Evolutionary conservation across 2,797 vertebrate species (phyloP), one percentile per base, ranked within the genome.

Genomic region (Tachyglossus aculeatus): DNA sequence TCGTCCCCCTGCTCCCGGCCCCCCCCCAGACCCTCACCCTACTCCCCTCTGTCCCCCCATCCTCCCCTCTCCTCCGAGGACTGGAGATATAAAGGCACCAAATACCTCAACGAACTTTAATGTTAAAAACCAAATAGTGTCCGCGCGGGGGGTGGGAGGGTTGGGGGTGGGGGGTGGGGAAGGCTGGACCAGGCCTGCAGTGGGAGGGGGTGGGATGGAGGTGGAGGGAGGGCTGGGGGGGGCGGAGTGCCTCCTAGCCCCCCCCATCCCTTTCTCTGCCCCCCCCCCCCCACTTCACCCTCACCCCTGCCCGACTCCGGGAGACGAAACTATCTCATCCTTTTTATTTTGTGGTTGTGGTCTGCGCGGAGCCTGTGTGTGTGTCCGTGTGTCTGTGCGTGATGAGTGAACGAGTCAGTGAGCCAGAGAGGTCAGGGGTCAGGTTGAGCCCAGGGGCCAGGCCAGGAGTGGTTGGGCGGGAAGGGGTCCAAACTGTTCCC

Each of bases 101-200:
- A 95, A 96, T 96, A 96, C 96, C 96, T 96, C 95, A 96, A 94
- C 92, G 94, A 95, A 94, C 94, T 94, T 94, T 93, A 95, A 92
- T 94, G 94, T 93, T 94, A 94, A 95, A 94, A 96, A 94, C 94
- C 92, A 95, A 93, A 92, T 95, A 95, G 93, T 92, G 93, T 95
- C 95, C 94, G 92, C 94, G 58, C 67, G 86, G 82, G 86, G 88
- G 71, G 90, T 88, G 88, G 85, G 74, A 83, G 68, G 64, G 68
- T 88, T 80, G 83, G 78, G 69, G 78, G 59, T 72, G 81, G 88
- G 86, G 87, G 69, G 63, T 32, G 41, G 71, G 78, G 47, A 47
- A 41, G 62, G 21, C 33, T 37, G 52, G 48, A 52, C 1, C n/a
- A 43, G 25, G 50, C 56, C 47, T 50, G 47, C 7, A 33, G 24